Conservation (phyloP, 64 coral and sea anemone species). For the Orbicella faveolata region DNA sequence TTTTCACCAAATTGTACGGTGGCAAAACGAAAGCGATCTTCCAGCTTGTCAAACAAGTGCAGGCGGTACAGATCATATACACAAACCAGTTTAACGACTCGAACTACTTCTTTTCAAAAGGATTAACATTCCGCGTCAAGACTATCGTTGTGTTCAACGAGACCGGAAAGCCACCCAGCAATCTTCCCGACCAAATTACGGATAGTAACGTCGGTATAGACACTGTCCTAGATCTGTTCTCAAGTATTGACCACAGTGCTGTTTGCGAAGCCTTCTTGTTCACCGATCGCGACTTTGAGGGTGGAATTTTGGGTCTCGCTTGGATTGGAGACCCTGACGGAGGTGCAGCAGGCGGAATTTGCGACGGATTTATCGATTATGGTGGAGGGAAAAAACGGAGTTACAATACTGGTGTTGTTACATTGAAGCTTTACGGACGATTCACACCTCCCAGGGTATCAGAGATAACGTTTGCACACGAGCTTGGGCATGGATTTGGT, state of each 20-base stretch:
- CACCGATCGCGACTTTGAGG: constrained; percentile 93
- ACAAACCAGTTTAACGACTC: constrained; percentile 62
- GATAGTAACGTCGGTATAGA: constrained; percentile 77
- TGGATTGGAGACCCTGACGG: constrained; percentile 74
- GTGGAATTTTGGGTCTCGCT: constrained; percentile 91
- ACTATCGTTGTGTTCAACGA: constrained; percentile 69
- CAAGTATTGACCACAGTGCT: constrained; percentile 51
- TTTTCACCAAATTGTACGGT: constrained; percentile 81
- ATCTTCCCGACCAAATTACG: constrained; percentile 41
- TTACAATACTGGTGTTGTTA: constrained; percentile 94
- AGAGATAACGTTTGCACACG: constrained; percentile 96
- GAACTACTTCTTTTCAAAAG: constrained; percentile 40
- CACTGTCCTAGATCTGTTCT: constrained; percentile 76
- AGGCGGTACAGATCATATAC: constrained; percentile 75
- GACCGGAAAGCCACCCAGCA: background rate
- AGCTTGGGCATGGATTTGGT: constrained; percentile 98
- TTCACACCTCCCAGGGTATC: constrained; percentile 93
- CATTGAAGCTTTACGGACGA: constrained; percentile 82
- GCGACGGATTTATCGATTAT: constrained; percentile 40
- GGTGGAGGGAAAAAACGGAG: constrained; percentile 62
- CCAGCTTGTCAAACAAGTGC: constrained; percentile 74
- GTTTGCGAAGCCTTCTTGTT: constrained; percentile 94
- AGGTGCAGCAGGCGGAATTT: constrained; percentile 74
- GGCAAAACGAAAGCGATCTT: constrained; percentile 68
- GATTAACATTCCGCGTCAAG: constrained; percentile 74